A percentile compares a stretch with the other conserved stretches of the same genome.
These are phyloP conservation scores for Ciconia boyciana DNA, from an alignment of 2,113 vertebrate species.

Conservation along the genomic window DNA sequence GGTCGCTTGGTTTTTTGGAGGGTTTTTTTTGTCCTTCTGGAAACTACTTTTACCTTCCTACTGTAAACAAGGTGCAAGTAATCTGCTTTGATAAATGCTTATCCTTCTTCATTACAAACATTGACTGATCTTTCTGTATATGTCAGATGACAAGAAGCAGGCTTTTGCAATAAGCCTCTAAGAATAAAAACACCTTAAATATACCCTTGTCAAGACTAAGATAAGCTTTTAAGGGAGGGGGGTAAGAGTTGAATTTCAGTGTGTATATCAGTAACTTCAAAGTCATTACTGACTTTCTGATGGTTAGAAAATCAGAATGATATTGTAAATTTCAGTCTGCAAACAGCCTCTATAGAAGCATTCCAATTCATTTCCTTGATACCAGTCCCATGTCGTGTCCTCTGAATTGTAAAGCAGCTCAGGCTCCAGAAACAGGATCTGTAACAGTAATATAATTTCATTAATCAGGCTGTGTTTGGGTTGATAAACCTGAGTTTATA, in stretches of 20 bases:
- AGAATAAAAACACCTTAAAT: background rate
- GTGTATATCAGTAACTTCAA: background rate
- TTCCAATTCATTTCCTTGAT: background rate
- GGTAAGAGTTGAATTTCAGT: background rate
- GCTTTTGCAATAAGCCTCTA: background rate
- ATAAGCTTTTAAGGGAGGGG: background rate
- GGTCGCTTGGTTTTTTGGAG: background rate
- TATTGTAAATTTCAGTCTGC: background rate
- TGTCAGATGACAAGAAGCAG: background rate
- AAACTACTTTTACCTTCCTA: background rate
- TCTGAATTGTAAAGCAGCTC: background rate
- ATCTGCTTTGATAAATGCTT: background rate
- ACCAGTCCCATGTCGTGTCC: background rate
- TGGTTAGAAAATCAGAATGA: background rate
- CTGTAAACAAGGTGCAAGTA: background rate
- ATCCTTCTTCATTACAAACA: background rate
- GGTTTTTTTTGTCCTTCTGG: background rate
- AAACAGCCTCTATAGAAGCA: background rate
- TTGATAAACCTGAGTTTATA: background rate
- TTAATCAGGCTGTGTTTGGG: background rate
- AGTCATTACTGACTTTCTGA: background rate
- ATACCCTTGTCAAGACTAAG: background rate
- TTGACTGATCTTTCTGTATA: background rate
- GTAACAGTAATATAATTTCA: background rate
- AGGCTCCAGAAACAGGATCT: background rate